These are phyloP conservation scores for Synanthedon formicaeformis DNA, from an alignment of 2,888 invertebrate genomes.

Conservation along the genomic window DNA sequence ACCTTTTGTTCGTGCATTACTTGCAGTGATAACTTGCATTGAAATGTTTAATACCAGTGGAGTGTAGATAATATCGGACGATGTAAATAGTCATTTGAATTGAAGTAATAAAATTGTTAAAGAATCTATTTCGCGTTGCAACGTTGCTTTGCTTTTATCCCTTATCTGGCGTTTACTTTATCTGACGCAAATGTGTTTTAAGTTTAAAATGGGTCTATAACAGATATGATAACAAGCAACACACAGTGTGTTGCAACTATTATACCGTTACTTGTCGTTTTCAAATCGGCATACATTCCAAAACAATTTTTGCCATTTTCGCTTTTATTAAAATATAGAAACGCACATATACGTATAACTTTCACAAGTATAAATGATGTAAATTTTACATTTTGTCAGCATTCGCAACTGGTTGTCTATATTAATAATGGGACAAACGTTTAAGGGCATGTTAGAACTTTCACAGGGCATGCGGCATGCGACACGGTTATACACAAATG, in stretches of 20 bases:
- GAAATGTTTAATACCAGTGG: conserved; percentile 33
- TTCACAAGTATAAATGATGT: background rate
- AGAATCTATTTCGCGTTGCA: conserved; percentile 37
- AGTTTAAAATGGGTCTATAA: background rate
- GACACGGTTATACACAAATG: conserved; percentile 12
- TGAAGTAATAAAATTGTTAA: conserved; percentile 36
- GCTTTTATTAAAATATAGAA: too few species aligned
- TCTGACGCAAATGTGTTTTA: background rate
- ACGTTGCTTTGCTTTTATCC: conserved; percentile 57
- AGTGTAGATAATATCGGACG: conserved; percentile 16
- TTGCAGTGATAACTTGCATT: conserved; percentile 40
- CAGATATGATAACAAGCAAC: conserved; percentile 4
- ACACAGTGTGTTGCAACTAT: background rate
- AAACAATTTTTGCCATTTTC: too few species aligned
- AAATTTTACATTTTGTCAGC: conserved; percentile 9
- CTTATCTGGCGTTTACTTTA: conserved; percentile 25
- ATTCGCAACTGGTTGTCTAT: conserved; percentile 15
- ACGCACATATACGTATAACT: too few species aligned
- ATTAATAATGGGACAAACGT: conserved; percentile 34
- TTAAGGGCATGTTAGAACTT: conserved; percentile 35
- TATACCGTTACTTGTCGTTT: background rate
- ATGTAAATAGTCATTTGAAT: conserved; percentile 5
- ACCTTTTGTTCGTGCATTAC: conserved; percentile 4
- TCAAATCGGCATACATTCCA: too few species aligned
- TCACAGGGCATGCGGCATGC: conserved; percentile 14